These are phyloP conservation scores for Lamellibrachia luymesi DNA, from an alignment of 1,140 invertebrate genomes.

Conservation along the genomic window DNA sequence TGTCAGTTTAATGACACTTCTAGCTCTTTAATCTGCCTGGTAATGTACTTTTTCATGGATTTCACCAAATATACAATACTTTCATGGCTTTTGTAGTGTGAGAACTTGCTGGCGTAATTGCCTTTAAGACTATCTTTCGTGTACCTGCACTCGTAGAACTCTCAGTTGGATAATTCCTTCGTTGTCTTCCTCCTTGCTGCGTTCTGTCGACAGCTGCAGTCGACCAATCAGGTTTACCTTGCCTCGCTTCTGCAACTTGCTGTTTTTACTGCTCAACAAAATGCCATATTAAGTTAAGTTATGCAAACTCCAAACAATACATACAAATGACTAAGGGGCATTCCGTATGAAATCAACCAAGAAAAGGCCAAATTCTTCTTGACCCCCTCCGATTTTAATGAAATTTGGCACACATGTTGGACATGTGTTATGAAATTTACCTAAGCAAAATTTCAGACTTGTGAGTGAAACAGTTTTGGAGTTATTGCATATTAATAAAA, in stretches of 20 bases:
- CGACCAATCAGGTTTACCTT: constrained; percentile 94
- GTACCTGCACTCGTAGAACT: constrained; percentile 80
- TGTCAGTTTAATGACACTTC: no score
- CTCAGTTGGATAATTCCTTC: constrained; percentile 94
- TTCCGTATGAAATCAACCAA: neutral
- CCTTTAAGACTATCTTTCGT: no score
- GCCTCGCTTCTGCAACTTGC: constrained; percentile 87
- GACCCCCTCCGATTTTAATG: no score
- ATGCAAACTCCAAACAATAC: neutral
- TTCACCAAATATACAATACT: no score
- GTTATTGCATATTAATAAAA: no score
- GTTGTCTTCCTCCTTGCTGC: constrained; percentile 89
- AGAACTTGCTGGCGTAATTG: no score
- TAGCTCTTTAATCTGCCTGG: no score
- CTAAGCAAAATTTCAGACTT: neutral
- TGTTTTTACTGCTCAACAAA: constrained; percentile 74
- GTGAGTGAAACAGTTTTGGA: no score
- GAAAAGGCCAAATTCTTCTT: no score
- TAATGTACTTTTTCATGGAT: no score
- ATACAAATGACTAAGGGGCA: neutral
- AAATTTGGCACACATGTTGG: no score
- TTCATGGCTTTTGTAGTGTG: no score
- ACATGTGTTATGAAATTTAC: neutral
- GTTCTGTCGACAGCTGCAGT: constrained; percentile 90
- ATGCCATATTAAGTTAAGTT: neutral